These are phyloP conservation scores for Silurus glanis DNA, from an alignment of 2,113 vertebrate genomes.

Conservation along the genomic window DNA sequence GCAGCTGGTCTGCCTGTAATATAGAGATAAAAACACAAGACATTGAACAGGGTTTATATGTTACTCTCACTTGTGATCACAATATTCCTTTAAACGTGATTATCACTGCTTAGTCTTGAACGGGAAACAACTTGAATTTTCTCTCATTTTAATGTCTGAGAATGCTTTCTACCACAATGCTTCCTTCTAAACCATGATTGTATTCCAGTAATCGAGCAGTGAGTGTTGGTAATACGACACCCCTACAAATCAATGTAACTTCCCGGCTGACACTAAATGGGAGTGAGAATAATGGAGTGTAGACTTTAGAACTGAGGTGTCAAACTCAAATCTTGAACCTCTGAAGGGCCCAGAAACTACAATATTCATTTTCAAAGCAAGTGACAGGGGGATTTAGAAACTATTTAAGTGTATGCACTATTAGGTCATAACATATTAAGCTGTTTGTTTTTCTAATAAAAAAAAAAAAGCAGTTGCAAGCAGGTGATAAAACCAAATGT, in stretches of 20 bases:
- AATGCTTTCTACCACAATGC: not conserved
- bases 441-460: not conserved
- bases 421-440: not conserved
- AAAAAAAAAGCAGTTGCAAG: too few species aligned
- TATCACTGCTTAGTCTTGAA: not conserved
- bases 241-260: not conserved
- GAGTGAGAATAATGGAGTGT: not conserved
- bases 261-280: not conserved
- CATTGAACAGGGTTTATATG: not conserved
- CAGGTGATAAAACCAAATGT: not conserved
- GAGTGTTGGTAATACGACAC: not conserved
- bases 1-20: constrained; percentile 73
- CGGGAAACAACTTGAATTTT: not conserved
- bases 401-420: not conserved
- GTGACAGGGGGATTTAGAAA: not conserved
- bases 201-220: not conserved
- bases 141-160: not conserved
- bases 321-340: not conserved
- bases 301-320: not conserved
- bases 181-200: not conserved
- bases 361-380: not conserved
- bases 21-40: not conserved
- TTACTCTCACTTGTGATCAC: not conserved
- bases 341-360: not conserved
- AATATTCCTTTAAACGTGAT: not conserved